Base-by-base conservation (phyloP, 2,888 invertebrate species). In the Latrodectus elegans region DNA sequence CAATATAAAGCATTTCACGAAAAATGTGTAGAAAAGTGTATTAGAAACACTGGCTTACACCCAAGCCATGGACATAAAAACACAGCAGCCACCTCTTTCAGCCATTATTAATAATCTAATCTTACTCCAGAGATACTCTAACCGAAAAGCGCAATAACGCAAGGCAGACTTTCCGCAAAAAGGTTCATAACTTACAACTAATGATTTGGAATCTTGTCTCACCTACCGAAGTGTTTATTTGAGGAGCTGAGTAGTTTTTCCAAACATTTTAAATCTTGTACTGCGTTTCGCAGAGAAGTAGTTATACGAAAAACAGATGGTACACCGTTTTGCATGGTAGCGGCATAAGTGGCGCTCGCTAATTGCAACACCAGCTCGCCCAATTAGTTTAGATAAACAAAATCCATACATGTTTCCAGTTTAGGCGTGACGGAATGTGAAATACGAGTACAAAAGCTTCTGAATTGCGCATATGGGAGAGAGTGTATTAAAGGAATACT, bases 201-300 rank as follows among this genome's bases (percentile, higher is more conserved):
- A 84, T 84, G 77, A 84, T 65, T 72, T 75, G 65, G 65, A 84
- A 52, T 76, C 55, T 65, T 78, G 77, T 72, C 84, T 64, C 84
- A 84, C 84, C 84, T 84, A 52, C 51, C 22, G 84, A 84, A 84
- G 84, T 84, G 84, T 84, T 84, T 84, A 84, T 84, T 74, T 84
- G 77, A 84, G 64, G 4, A 75, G 52, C 68, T 71, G 76, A 76
- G 60, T 75, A 84, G 72, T 72, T 65, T 70, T 65, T 77, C 84
- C 84, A 84, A 84, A 77, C 71, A 55, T 76, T 55, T 73, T 84
- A 84, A 84, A 84, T 84, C 84, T 78, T 84, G 77, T 84, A 65
- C 22, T 72, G 55, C 65, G n/a, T 60, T 60, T 15, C n/a, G 12
- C n/a, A n/a, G 12, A 15, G 60, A 60, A 60, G 60, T 6, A 38